A percentile compares a stretch with the other conserved stretches of the same genome.
Conservation (phyloP, 2,113 vertebrate species). For the Vulpes vulpes region DNA sequence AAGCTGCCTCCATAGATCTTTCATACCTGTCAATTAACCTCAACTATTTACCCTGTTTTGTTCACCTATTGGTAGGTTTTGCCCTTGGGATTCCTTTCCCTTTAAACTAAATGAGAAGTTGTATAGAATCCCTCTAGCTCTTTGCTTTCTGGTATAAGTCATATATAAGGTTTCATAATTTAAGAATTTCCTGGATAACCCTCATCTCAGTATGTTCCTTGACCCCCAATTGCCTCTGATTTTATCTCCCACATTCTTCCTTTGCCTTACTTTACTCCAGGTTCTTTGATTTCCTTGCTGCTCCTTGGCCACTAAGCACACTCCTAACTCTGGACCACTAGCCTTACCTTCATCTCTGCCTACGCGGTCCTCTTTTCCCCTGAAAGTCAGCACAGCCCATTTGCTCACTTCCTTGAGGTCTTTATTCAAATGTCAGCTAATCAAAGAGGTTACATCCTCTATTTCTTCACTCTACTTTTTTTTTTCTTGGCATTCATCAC, state of each 20-base stretch:
- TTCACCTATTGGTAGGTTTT: not conserved
- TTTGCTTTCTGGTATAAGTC: not conserved
- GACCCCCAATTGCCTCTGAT: not conserved
- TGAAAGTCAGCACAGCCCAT: not conserved
- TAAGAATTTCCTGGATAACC: not conserved
- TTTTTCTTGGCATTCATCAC: not conserved
- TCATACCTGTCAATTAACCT: not conserved
- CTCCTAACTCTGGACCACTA: not conserved
- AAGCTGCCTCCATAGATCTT: not conserved
- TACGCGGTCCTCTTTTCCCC: not conserved
- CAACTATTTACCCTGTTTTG: not conserved
- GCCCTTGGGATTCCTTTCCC: not conserved
- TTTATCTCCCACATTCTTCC: not conserved
- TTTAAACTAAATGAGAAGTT: not conserved
- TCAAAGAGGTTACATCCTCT: not conserved
- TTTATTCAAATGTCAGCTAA: not conserved
- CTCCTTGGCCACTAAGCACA: not conserved
- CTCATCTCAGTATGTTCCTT: not conserved
- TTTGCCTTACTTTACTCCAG: not conserved
- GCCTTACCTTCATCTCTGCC: not conserved
- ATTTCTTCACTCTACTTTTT: not conserved
- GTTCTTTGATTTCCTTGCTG: not conserved
- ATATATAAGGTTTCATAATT: not conserved
- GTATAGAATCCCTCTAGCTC: not conserved
- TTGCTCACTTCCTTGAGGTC: not conserved